Conservation (phyloP, 2,113 vertebrate genomes). For the Sylvietta virens region DNA sequence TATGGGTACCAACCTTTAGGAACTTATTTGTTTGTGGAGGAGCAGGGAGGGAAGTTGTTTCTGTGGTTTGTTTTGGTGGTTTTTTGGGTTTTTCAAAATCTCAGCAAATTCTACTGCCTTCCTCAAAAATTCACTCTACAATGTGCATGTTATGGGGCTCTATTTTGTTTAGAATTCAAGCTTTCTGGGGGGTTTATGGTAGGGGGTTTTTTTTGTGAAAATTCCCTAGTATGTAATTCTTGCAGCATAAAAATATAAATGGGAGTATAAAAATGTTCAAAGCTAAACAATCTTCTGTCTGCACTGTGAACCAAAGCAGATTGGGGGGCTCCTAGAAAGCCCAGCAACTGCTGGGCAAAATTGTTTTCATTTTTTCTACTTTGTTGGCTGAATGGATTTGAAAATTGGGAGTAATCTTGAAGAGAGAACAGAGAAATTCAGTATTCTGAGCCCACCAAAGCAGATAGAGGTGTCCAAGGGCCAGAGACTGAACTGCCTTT, state of each 20-base stretch:
- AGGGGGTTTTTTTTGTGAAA: not conserved
- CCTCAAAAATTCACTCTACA: not conserved
- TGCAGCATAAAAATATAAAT: not conserved
- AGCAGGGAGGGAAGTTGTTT: not conserved
- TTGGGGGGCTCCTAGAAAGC: not conserved
- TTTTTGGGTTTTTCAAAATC: not conserved
- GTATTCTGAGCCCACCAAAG: not conserved
- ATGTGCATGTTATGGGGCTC: accelerated
- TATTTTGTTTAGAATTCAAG: not conserved
- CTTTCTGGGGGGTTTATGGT: not conserved
- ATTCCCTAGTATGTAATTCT: not conserved
- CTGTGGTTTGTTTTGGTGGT: not conserved
- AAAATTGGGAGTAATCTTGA: not conserved
- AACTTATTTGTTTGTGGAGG: not conserved
- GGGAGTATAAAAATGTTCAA: not conserved
- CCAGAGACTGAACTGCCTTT: not conserved
- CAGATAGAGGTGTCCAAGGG: not conserved
- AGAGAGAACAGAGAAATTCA: not conserved
- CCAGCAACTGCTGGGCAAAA: not conserved
- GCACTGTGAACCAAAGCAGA: not conserved
- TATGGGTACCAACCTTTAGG: not conserved
- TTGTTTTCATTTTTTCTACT: not conserved
- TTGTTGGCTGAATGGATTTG: not conserved
- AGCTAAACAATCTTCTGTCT: not conserved
- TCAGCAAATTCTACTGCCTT: not conserved